Evolutionary conservation across 2,888 invertebrate species (phyloP).

Genomic region (Merodon equestris): DNA sequence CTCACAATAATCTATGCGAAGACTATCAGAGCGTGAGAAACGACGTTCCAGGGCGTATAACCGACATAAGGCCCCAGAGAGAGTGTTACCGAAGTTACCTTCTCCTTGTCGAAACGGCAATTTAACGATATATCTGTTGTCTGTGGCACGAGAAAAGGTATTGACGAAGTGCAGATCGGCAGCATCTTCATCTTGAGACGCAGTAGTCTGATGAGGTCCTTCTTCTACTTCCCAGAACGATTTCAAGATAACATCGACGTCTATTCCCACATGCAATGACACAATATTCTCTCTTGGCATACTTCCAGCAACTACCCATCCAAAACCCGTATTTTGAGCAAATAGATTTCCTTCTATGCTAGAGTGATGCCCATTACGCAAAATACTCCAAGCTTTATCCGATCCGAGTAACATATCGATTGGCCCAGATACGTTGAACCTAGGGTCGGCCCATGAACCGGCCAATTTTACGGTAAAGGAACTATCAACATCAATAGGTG

Average conservation of each 20-base stretch:
- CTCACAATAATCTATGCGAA: neutral
- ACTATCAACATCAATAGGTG: no score
- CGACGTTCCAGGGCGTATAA: conserved; percentile 17
- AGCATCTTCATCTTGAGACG: neutral
- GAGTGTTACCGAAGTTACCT: conserved; percentile 2
- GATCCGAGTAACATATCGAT: conserved; percentile 3
- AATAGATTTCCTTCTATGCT: conserved; percentile 1
- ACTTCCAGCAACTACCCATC: conserved; percentile 9
- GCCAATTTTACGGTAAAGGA: neutral
- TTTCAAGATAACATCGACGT: neutral
- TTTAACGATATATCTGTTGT: conserved; percentile 10
- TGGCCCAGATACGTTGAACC: neutral
- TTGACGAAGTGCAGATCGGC: neutral
- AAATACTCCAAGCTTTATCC: conserved; percentile 18
- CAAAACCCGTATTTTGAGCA: conserved; percentile 16
- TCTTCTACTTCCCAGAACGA: conserved; percentile 14
- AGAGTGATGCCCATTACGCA: conserved; percentile 6
- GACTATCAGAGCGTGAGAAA: neutral
- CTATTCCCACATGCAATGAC: neutral
- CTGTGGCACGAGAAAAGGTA: neutral
- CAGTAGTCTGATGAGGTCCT: no score
- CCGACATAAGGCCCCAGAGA: conserved; percentile 15
- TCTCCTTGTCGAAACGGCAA: conserved; percentile 20
- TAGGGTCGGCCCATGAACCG: neutral
- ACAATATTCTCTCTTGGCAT: neutral